phyloP scores from a whole-genome alignment of 2,113 vertebrate genomes.

The Sardina pilchardus region DNA sequence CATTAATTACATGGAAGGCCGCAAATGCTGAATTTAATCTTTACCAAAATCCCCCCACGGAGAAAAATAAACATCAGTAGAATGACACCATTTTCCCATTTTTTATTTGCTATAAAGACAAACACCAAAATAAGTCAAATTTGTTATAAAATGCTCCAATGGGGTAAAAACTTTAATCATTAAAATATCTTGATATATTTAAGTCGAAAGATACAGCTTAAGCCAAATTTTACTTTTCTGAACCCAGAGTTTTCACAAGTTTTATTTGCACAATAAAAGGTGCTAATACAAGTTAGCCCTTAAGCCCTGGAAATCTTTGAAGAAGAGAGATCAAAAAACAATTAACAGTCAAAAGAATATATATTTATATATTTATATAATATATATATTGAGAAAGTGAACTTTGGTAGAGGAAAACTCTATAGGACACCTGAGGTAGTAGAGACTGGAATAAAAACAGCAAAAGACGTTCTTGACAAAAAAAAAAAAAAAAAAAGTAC shows the following conservation, averaged over 20 bases:
- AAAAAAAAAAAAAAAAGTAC: slow-evolving; percentile 65
- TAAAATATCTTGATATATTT: slow-evolving; percentile 90
- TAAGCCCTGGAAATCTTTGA: slow-evolving; percentile 89
- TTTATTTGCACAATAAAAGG: slow-evolving; percentile 86
- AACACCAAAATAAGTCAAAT: slow-evolving; percentile 88
- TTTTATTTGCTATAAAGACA: slow-evolving; percentile 94
- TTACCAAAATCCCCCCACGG: background rate
- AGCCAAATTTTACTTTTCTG: slow-evolving; percentile 80
- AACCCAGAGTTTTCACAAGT: slow-evolving; percentile 85
- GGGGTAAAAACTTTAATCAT: slow-evolving; percentile 89
- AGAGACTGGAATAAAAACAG: slow-evolving; percentile 90
- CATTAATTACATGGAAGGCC: background rate
- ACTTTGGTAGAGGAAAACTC: slow-evolving; percentile 93
- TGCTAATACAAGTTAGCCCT: slow-evolving; percentile 90
- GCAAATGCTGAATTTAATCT: background rate
- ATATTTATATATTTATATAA: slow-evolving; percentile 63
- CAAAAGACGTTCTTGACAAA: slow-evolving; percentile 86
- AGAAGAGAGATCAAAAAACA: slow-evolving; percentile 72
- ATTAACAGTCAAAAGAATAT: slow-evolving; percentile 78
- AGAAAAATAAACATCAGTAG: background rate
- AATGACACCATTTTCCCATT: slow-evolving; percentile 72
- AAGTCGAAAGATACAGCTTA: slow-evolving; percentile 87
- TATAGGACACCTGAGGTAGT: slow-evolving; percentile 96
- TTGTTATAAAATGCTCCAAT: slow-evolving; percentile 89
- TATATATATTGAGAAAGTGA: slow-evolving; percentile 53